Conservation (phyloP, 2,113 vertebrate genomes). For the Aspidoscelis tigris region DNA sequence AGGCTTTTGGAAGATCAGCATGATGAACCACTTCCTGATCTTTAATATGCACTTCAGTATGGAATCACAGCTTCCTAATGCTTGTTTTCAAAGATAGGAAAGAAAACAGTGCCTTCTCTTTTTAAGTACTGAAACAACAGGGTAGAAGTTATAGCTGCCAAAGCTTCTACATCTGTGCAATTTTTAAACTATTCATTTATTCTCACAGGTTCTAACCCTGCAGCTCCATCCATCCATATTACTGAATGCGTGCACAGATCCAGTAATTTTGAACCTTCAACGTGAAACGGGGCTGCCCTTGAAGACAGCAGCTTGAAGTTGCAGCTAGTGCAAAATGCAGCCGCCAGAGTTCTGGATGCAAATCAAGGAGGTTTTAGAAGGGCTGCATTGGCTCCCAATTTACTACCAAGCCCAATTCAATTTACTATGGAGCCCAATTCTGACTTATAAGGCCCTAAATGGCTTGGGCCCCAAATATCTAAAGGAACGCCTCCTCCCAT, state of each 20-base stretch:
- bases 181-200: neutral
- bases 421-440: too few relatives aligned
- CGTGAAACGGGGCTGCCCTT: neutral
- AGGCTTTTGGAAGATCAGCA: too few relatives aligned
- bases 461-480: too few relatives aligned
- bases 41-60: neutral
- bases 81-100: neutral
- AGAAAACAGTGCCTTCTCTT: neutral
- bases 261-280: neutral
- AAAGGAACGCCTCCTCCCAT: too few relatives aligned
- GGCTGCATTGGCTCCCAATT: too few relatives aligned
- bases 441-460: too few relatives aligned
- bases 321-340: too few relatives aligned
- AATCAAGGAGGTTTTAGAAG: too few relatives aligned
- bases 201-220: neutral
- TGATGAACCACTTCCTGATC: neutral
- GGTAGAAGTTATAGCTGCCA: neutral
- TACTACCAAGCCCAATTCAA: too few relatives aligned
- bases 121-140: neutral
- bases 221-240: neutral
- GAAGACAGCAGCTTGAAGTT: too few relatives aligned
- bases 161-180: neutral
- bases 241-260: neutral
- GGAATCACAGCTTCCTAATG: too few relatives aligned
- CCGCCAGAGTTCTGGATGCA: too few relatives aligned